These are phyloP conservation scores for Lithophane semibrunnea DNA, from an alignment of 2,888 invertebrate genomes.

Conservation along the genomic window DNA sequence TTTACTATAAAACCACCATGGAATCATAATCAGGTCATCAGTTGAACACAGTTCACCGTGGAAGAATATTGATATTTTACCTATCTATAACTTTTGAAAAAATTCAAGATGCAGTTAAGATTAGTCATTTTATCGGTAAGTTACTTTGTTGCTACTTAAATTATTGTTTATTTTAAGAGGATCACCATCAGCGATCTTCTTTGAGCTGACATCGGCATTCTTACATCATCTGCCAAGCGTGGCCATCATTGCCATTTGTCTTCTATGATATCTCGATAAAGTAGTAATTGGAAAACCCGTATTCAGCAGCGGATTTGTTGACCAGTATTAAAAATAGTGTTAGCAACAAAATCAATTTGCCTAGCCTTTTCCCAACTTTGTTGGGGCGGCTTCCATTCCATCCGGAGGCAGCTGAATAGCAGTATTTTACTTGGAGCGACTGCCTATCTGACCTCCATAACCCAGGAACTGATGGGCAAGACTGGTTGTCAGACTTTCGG, in stretches of 20 bases:
- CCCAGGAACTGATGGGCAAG: too few relatives aligned
- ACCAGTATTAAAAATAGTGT: too few relatives aligned
- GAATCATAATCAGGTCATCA: slow-evolving; percentile 19
- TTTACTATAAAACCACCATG: slow-evolving; percentile 46
- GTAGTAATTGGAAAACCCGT: neutral
- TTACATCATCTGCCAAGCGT: neutral
- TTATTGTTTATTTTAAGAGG: neutral
- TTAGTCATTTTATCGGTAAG: slow-evolving; percentile 76
- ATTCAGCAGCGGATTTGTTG: neutral
- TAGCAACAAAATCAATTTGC: too few relatives aligned
- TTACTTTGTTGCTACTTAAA: slow-evolving; percentile 11
- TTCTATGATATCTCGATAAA: neutral
- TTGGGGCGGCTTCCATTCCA: too few relatives aligned
- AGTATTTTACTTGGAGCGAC: too few relatives aligned
- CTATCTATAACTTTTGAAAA: neutral
- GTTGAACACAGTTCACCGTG: slow-evolving; percentile 20
- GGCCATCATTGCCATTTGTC: neutral
- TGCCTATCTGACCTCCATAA: too few relatives aligned
- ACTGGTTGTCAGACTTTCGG: too few relatives aligned
- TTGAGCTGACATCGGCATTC: neutral
- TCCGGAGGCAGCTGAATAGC: too few relatives aligned
- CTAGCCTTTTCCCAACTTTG: too few relatives aligned
- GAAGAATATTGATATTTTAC: slow-evolving; percentile 5
- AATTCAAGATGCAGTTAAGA: slow-evolving; percentile 69
- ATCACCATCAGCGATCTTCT: too few relatives aligned